Evolutionary conservation across 2,888 invertebrate species (phyloP), one percentile per base, ranked within the genome.

Genomic region (Acronicta alni): DNA sequence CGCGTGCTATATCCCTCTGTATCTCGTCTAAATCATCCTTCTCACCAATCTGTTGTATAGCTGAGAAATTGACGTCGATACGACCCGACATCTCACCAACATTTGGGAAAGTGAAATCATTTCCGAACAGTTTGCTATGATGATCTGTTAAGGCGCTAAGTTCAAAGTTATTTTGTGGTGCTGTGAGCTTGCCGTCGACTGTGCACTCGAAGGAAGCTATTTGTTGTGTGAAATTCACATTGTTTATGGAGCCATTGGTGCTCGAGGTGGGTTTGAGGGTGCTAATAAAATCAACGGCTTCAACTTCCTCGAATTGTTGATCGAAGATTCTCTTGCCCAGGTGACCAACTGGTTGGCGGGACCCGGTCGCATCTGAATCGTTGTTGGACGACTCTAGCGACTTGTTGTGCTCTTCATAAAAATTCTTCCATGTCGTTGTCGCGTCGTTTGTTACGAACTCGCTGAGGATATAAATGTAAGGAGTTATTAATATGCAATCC

Each of bases 381-480:
- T 92, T 92, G 5, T 84, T 87, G 0, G 92, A 93, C 0, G 87
- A 88, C 66, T 94, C 94, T 17, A 90, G 59, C 0, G 92, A 89
- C 46, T 90, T 91, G 57, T 94, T 93, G 57, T 93, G 92, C 41
- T 93, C 90, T 59, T 92, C 94, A 39, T 94, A 94, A 48, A 93
- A 87, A 57, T 89, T 92, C 70, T 90, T 92, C 94, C 93, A 94
- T 18, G 94, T 92, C 1, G 92, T 93, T 4, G 93, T 93, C 0
- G 87, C 93, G 83, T 93, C 94, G 64, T 92, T 89, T 15, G 90
- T 90, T 15, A 85, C 82, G 61, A 92, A 94, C 61, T 94, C 94
- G 1, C 94, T 94, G 86, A 72, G 81, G 56, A 44, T 7, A 38
- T 6, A 49, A 56, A 39, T 30, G 9, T 15, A 26, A 15, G 8